phyloP scores from a whole-genome alignment of 2,113 vertebrate species.

The Peromyscus polionotus region DNA sequence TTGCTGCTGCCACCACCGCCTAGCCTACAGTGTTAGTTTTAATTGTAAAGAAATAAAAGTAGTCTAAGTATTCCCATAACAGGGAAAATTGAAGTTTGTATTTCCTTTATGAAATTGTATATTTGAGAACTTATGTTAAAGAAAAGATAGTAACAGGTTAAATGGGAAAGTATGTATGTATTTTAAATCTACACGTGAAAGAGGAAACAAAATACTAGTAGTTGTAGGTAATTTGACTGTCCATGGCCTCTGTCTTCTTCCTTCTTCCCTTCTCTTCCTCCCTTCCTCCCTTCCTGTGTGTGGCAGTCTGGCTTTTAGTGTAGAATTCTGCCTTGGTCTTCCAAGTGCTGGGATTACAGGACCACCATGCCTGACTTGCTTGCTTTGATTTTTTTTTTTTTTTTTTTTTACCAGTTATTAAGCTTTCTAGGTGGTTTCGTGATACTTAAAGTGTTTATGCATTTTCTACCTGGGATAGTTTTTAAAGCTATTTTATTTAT shows the following conservation, averaged over 20 bases:
- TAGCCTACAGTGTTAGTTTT: slow-evolving; percentile 31
- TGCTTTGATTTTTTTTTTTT: slow-evolving; percentile 43
- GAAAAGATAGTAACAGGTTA: slow-evolving; percentile 21
- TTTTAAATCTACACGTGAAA: slow-evolving; percentile 21
- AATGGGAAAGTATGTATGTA: neutral
- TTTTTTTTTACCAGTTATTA: slow-evolving; percentile 1
- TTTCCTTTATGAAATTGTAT: slow-evolving; percentile 40
- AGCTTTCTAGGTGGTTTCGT: neutral
- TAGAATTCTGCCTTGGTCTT: neutral
- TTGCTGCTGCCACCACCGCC: neutral
- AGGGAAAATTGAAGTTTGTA: slow-evolving; percentile 39
- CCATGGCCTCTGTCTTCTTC: neutral
- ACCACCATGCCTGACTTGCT: neutral
- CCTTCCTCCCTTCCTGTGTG: neutral
- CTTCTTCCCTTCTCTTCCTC: neutral
- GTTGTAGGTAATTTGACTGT: slow-evolving; percentile 2
- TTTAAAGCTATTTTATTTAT: neutral
- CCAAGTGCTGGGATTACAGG: neutral
- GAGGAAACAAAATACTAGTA: slow-evolving; percentile 36
- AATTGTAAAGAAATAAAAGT: slow-evolving; percentile 54
- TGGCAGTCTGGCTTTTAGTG: neutral
- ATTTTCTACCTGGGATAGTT: neutral
- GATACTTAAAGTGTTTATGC: neutral
- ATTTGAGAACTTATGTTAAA: slow-evolving; percentile 48
- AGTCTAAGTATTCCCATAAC: neutral